These are phyloP conservation scores for Daktulosphaira vitifoliae DNA, from an alignment of 1,140 invertebrate genomes.

Conservation along the genomic window DNA sequence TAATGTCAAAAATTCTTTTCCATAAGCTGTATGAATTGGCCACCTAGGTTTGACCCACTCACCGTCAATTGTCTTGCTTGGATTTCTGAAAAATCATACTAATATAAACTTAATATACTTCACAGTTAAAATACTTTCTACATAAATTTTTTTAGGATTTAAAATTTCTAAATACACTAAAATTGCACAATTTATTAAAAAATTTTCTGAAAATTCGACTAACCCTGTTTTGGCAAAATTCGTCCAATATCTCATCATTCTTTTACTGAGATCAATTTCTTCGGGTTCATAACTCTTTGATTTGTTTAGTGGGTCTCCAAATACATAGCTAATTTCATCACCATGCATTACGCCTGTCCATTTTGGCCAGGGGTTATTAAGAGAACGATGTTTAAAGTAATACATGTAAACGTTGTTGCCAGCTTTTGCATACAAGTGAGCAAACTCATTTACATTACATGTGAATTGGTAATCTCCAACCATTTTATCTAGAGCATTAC, in stretches of 20 bases:
- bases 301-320: slow-evolving; percentile 81
- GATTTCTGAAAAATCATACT: slow-evolving; percentile 52
- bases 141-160: too few relatives aligned
- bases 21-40: slow-evolving; percentile 74
- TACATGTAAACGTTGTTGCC: slow-evolving; percentile 92
- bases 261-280: slow-evolving; percentile 70
- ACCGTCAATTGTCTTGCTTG: slow-evolving; percentile 56
- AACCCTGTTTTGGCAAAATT: slow-evolving; percentile 92
- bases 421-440: slow-evolving; percentile 74
- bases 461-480: slow-evolving; percentile 97
- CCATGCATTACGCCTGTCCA: slow-evolving; percentile 96
- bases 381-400: slow-evolving; percentile 82
- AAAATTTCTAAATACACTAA: too few relatives aligned
- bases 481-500: slow-evolving; percentile 81
- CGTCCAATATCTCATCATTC: slow-evolving; percentile 91
- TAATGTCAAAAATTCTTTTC: slow-evolving; percentile 76
- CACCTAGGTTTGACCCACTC: slow-evolving; percentile 57
- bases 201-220: too few relatives aligned
- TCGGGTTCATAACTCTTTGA: slow-evolving; percentile 65
- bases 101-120: too few relatives aligned
- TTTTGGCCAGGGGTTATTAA: slow-evolving; percentile 79
- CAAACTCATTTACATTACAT: slow-evolving; percentile 87
- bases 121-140: too few relatives aligned
- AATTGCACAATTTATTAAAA: too few relatives aligned
- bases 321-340: slow-evolving; percentile 91